Evolutionary conservation across 2,888 invertebrate species (phyloP).

Genomic region (Cryptophagus acutangulus): DNA sequence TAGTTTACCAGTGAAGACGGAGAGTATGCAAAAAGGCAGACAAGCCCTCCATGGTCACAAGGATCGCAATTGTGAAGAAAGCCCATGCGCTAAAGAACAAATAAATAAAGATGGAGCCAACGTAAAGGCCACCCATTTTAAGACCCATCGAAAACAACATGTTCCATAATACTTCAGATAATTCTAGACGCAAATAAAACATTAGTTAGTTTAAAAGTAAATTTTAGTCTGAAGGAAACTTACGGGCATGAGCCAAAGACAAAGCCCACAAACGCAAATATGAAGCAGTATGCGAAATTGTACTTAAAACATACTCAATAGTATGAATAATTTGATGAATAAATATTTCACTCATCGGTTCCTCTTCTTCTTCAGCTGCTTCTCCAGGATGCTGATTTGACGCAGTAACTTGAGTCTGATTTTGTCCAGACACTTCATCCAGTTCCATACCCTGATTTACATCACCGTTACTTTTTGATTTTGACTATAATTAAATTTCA

Average conservation of each 20-base stretch:
- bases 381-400: constrained; percentile 39
- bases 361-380: constrained; percentile 47
- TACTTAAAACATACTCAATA: constrained; percentile 93
- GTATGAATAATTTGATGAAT: constrained; percentile 95
- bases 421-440: constrained; percentile 44
- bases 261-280: constrained; percentile 95
- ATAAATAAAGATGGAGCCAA: constrained; percentile 55
- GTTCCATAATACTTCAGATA: constrained; percentile 39
- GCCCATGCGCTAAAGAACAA: constrained; percentile 73
- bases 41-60: constrained; percentile 86
- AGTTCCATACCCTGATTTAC: constrained; percentile 65
- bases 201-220: neutral
- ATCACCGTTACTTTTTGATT: constrained; percentile 57
- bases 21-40: constrained; percentile 87
- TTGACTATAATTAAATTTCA: neutral
- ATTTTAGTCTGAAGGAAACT: constrained; percentile 46
- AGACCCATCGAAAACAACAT: constrained; percentile 32
- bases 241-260: constrained; percentile 92
- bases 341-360: constrained; percentile 79
- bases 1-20: constrained; percentile 70
- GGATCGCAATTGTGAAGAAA: constrained; percentile 72
- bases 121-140: constrained; percentile 20
- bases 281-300: constrained; percentile 94
- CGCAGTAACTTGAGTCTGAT: constrained; percentile 17
- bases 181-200: constrained; percentile 34